A percentile compares a stretch with the other conserved stretches of the same genome.
Conservation (phyloP, 92 coral and sea anemone species). For the Actinostola sp. region DNA sequence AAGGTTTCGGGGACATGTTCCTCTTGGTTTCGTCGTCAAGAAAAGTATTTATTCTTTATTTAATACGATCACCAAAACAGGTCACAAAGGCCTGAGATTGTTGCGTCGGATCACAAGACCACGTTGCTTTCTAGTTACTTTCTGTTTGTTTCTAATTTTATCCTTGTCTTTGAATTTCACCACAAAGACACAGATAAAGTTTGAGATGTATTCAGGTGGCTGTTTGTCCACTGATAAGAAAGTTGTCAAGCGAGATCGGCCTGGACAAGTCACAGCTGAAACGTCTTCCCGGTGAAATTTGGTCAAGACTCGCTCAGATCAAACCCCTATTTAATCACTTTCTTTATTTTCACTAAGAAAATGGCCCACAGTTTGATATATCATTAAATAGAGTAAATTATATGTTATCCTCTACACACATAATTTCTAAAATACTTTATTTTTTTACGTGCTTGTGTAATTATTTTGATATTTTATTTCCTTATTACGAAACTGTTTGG, state of each 20-base stretch:
- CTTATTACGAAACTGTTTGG: neutral
- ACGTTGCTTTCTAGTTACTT: conserved; percentile 18
- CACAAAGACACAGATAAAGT: conserved; percentile 21
- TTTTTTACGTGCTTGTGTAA: no score
- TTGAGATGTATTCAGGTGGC: conserved; percentile 7
- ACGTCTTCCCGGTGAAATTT: neutral
- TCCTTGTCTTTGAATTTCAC: conserved; percentile 16
- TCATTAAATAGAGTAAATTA: no score
- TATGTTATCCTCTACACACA: no score
- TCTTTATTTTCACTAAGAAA: neutral
- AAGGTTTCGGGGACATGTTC: neutral
- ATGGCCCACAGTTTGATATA: neutral
- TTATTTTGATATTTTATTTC: neutral
- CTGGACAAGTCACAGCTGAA: conserved; percentile 1
- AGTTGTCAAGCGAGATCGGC: conserved; percentile 4
- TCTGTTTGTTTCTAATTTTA: conserved; percentile 16
- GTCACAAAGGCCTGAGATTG: neutral
- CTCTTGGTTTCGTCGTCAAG: neutral
- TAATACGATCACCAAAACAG: neutral
- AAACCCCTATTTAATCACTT: neutral
- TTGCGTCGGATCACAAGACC: conserved; percentile 13
- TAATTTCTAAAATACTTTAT: no score
- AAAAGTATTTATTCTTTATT: conserved; percentile 4
- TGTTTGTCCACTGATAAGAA: conserved; percentile 14
- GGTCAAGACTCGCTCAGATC: neutral